Evolutionary conservation across 2,888 invertebrate genomes (phyloP), one percentile per base, ranked within the genome.

Genomic region (Melinaea menophilus): DNA sequence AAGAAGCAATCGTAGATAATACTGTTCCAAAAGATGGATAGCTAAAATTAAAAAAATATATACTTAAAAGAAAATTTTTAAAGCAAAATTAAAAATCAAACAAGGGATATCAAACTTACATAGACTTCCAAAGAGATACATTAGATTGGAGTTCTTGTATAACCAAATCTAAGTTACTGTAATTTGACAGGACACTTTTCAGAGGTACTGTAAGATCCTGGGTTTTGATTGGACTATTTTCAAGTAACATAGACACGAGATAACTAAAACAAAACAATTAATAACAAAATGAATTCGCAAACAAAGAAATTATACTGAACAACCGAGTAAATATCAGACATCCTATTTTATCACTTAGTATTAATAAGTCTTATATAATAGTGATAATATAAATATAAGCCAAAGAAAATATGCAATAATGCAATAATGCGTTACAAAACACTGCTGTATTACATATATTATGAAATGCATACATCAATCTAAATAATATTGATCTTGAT

Each of bases 91-190:
- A 12, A 46, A 34, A 55, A 34, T 41, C 54, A 13, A 61, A 57
- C 9, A 31, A 58, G 22, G 3, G 33, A 22, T 3, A 7, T 31
- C 59, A 41, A 41, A 80, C 88, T 80, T 73, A 91, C 90, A 83
- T 81, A 2, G 76, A 73, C n/a, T 69, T 79, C 79, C 92, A 87
- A 0, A 74, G 67, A 2, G 77, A 71, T 55, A 85, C 82, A 64
- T 92, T 89, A 0, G 79, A 64, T 55, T 80, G 81, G 4, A 94
- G 75, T 62, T 91, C 90, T 0, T 92, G 79, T 58, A 93, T 82
- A 0, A 93, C 93, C 0, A 92, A 71, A 3, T 86, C 79, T 1
- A 92, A 81, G 62, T 94, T 92, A 67, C 85, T 85, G 56, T 91
- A 88, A 71, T 92, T 88, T 0, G 85, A 77, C 47, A 93, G 85